Base-by-base conservation (phyloP, 2,888 invertebrate species). In the Blastobasis lacticolella region DNA sequence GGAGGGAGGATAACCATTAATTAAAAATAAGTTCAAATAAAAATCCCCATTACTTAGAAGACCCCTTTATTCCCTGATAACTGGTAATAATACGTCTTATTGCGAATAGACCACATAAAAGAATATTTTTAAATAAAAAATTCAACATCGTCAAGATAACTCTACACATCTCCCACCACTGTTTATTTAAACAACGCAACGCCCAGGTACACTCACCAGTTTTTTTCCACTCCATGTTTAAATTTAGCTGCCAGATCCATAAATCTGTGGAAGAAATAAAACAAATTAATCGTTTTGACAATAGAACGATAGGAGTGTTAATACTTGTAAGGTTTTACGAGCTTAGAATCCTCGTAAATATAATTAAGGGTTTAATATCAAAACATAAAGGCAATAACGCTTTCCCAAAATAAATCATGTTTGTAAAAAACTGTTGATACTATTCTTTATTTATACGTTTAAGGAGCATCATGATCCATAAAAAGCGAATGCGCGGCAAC, bases 371-470 rank as follows among this genome's bases (percentile, higher is more conserved):
- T 69, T 67, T 68, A 62, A 64, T 62, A 72, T 75, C 70, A 68
- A 72, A 76, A 73, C 66, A 77, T 67, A 67, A 71, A 59, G 53
- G 49, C 54, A 56, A 57, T 55, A 58, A 69, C 64, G 60, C 54
- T 56, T 71, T 71, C 74, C 73, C 62, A 72, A 73, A 74, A 81
- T 81, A 84, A 81, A 83, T 80, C 74, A 77, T 49, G 48, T 52
- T n/a, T 60, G 59, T 56, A 65, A 74, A 78, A 78, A 80, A 78
- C 69, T 78, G 81, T 80, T 84, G 76, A 83, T 82, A 74, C 74
- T 69, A 78, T 84, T 80, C 84, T 83, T 84, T 83, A 85, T 86
- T 81, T 78, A 81, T 77, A 77, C 63, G 75, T 73, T 73, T 74
- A 76, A 75, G 80, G 78, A 80, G 79, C 82, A 83, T 83, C 78